Base-by-base conservation (phyloP, 1,140 invertebrate genomes). In the Pectinophora gossypiella region DNA sequence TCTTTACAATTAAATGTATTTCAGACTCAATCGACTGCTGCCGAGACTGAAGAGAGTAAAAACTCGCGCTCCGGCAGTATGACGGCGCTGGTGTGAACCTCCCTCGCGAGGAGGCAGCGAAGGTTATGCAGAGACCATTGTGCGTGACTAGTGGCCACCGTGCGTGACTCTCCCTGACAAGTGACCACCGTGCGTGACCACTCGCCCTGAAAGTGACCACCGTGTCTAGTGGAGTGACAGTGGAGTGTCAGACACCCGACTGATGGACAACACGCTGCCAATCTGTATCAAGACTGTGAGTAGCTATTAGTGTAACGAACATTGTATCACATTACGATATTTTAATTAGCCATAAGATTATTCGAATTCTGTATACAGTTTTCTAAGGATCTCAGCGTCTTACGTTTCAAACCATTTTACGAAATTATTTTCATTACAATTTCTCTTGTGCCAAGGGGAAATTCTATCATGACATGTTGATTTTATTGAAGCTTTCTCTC, bases 361-460 rank as follows among this genome's bases (percentile, higher is more conserved):
- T 65, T 64, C 58, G 68, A 74, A 79, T 61, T 68, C 64, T 81
- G 65, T 79, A 72, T 72, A 76, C 69, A 74, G 74, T 84, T 81
- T 80, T 79, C 81, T 72, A 70, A 76, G n/a, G 76, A 81, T 83
- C 76, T 83, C 77, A 76, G 60, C 59, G 66, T 76, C 71, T 64
- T 42, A 59, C 65, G 49, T 65, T 52, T 64, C 59, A 61, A n/a
- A 61, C 53, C 55, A 59, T 32, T 65, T 42, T 12, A 12, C 49
- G 56, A 64, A 58, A 60, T 56, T 64, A 54, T 56, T 59, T 59
- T 54, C 45, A n/a, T 68, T 78, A n/a, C n/a, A n/a, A n/a, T n/a
- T 72, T 79, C 73, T 75, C 64, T 64, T 51, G 75, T 82, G 76
- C 77, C 80, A 82, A 81, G 80, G 71, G 76, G 67, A 75, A 75